Base-by-base conservation (phyloP, 2,113 vertebrate species). In the Balaenoptera acutorostrata region DNA sequence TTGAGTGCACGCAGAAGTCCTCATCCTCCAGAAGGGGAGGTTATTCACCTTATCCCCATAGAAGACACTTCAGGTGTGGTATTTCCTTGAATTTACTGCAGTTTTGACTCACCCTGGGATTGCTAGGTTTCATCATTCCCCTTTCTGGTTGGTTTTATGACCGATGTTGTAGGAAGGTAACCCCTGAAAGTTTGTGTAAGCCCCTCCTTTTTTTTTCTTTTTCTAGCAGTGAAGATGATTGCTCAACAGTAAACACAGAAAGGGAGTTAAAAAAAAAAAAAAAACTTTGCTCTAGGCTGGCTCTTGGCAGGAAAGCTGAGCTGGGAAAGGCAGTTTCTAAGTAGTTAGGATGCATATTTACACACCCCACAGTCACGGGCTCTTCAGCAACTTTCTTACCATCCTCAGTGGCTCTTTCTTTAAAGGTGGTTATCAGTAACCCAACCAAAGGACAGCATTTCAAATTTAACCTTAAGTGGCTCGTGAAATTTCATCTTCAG, bases 201-300 rank as follows among this genome's bases (percentile, higher is more conserved):
- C 74, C 11, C 87, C 75, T 31, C 71, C 1, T 27, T 9, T 64
- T 17, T 0, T 36, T 46, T 91, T 91, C 63, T 52, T 9, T 83
- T 92, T 36, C 69, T n/a, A 69, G 55, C 63, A 80, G 55, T 95
- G 77, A 94, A 93, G 86, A 39, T 41, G 66, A 91, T 64, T 98
- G 93, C 95, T 93, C 95, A 94, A 96, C 84, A 92, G 61, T 83
- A 96, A 96, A 96, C 39, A 82, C 27, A 84, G 68, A 92, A 83
- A 95, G 36, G 27, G 41, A 72, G 14, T 88, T 74, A 61, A 46
- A 59, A 63, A 25, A 88, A 57, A 88, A 57, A 39, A 25, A 71
- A 72, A 41, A 75, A 1, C 55, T 92, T 96, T 92, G 93, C 96
- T 96, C 14, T 80, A 82, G 98, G 98, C 89, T 98, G 92, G 77